A percentile compares a stretch with the other conserved stretches of the same genome.
Evolutionary conservation across 2,797 vertebrate species (phyloP).

Genomic region (Carcharodon carcharias): DNA sequence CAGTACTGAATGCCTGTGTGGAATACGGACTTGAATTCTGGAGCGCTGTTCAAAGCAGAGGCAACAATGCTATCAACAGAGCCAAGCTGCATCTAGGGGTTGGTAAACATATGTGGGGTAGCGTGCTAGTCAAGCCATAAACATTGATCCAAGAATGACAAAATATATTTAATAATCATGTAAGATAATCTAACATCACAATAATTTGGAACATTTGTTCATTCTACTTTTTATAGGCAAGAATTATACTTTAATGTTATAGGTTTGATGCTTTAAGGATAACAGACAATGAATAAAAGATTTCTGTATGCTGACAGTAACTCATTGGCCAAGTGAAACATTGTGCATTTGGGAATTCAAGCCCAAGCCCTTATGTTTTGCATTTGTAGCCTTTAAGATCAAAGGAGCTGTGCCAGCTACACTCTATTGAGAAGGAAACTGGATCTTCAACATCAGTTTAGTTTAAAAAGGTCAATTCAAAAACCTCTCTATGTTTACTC

Average conservation of each 20-base stretch:
- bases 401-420: background rate
- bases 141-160: background rate
- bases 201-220: background rate
- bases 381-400: background rate
- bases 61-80: background rate
- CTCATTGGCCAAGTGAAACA: background rate
- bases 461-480: background rate
- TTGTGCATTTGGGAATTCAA: background rate
- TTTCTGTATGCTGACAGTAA: background rate
- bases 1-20: no score
- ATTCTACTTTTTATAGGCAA: background rate
- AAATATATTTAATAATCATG: background rate
- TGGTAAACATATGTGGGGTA: background rate
- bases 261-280: background rate
- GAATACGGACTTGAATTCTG: background rate
- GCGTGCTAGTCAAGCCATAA: background rate
- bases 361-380: background rate
- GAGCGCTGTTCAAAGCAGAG: background rate
- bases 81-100: background rate
- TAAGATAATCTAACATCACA: background rate
- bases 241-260: background rate
- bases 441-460: background rate
- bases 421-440: background rate
- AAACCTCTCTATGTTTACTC: no score
- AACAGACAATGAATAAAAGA: background rate